A percentile compares a stretch with the other conserved stretches of the same genome.
phyloP scores from a whole-genome alignment of 2,888 invertebrate genomes.

The Andrena camellia region DNA sequence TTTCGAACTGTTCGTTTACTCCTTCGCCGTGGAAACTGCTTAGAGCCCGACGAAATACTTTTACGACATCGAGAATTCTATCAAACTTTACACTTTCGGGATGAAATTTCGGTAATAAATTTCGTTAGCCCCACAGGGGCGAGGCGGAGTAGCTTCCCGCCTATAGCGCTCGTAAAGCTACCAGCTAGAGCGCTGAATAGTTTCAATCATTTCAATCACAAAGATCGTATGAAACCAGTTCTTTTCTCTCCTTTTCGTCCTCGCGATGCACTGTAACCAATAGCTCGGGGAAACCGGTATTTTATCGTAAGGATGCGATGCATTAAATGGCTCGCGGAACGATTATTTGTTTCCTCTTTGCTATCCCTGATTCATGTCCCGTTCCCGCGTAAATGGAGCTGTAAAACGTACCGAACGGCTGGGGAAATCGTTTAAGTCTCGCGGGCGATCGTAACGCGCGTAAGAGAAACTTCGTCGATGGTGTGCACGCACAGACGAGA shows the following conservation, averaged over 20 bases:
- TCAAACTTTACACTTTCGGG: background rate
- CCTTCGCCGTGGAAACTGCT: background rate
- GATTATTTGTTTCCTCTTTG: conserved; percentile 62
- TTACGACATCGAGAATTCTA: background rate
- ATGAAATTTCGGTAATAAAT: conserved; percentile 26
- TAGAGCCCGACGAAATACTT: background rate
- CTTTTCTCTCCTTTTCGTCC: conserved; percentile 9
- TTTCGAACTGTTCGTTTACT: background rate
- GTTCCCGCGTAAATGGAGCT: conserved; percentile 29
- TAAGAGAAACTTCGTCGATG: background rate
- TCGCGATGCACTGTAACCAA: conserved; percentile 48
- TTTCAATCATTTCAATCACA: conserved; percentile 20
- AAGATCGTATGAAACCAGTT: conserved; percentile 17
- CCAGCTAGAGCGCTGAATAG: background rate
- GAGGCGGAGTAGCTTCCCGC: background rate
- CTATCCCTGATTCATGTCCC: conserved; percentile 40
- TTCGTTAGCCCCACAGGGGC: background rate
- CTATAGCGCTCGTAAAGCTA: conserved; percentile 11
- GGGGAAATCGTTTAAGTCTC: conserved; percentile 16
- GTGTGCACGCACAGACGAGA: background rate
- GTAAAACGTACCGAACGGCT: conserved; percentile 27
- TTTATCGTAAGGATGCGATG: conserved; percentile 48
- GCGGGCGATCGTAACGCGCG: background rate
- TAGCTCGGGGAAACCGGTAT: conserved; percentile 51
- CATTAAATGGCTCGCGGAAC: conserved; percentile 45